Percentiles rank a stretch among this genome's conserved stretches.
phyloP scores from a whole-genome alignment of 2,797 vertebrate genomes.

The Sebastes flavidus region DNA sequence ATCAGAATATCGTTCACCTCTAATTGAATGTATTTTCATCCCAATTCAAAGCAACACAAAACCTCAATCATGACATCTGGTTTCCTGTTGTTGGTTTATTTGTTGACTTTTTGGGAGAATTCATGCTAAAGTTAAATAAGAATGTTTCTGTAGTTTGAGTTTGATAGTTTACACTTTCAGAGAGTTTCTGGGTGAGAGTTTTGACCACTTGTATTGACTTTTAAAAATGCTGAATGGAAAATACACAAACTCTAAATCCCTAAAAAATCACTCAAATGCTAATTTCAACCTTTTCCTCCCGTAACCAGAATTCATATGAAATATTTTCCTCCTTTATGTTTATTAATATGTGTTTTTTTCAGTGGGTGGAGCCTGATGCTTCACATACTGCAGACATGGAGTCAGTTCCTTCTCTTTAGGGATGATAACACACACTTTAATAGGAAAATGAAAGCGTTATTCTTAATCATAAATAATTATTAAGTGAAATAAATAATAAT shows the following conservation, averaged over 20 bases:
- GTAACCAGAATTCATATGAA: not conserved
- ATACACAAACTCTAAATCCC: not conserved
- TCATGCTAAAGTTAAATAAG: not conserved
- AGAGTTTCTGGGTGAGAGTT: not conserved
- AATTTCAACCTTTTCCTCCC: constrained; percentile 6
- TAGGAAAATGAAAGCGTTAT: not conserved
- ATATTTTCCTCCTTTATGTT: not conserved
- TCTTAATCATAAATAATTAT: not conserved
- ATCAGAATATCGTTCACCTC: not conserved
- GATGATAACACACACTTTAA: too few species aligned
- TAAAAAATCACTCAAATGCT: not conserved
- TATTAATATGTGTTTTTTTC: not conserved
- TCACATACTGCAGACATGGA: not conserved
- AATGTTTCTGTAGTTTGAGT: not conserved
- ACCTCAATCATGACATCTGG: not conserved
- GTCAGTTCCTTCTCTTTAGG: not conserved
- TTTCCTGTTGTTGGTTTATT: not conserved
- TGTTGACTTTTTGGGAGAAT: not conserved
- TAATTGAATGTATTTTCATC: not conserved
- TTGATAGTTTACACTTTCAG: not conserved
- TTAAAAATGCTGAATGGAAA: not conserved
- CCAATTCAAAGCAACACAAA: not conserved
- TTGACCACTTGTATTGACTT: not conserved
- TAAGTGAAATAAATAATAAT: not conserved
- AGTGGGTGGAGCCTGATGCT: not conserved